These are phyloP conservation scores for Plestiodon gilberti DNA, from an alignment of 2,113 vertebrate genomes.

Conservation along the genomic window DNA sequence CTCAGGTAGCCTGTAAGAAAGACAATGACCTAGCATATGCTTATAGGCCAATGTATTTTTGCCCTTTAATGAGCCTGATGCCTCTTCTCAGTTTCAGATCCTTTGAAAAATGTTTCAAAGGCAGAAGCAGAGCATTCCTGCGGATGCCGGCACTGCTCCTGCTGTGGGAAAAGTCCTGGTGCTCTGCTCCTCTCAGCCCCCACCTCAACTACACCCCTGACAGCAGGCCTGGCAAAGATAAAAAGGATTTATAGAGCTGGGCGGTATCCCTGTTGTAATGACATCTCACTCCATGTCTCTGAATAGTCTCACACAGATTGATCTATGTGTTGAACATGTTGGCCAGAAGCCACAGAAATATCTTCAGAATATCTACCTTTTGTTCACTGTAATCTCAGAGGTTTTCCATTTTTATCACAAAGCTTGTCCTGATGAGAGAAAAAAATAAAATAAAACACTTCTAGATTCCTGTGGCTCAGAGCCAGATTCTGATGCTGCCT, in stretches of 20 bases:
- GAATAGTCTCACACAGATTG: background rate
- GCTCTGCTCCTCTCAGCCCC: too few species aligned
- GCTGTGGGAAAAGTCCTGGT: too few species aligned
- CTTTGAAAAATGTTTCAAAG: too few species aligned
- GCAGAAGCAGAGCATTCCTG: too few species aligned
- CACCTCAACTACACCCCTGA: too few species aligned
- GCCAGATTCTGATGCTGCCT: background rate
- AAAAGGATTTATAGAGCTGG: background rate
- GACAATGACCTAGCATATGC: background rate
- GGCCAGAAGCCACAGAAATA: background rate
- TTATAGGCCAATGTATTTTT: too few species aligned
- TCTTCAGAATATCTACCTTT: background rate
- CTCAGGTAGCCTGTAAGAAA: too few species aligned
- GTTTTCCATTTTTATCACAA: background rate
- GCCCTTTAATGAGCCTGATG: too few species aligned
- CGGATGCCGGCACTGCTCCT: too few species aligned
- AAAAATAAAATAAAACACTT: background rate
- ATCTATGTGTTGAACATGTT: background rate
- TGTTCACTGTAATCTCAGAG: background rate
- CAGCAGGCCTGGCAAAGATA: background rate
- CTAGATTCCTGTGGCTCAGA: background rate
- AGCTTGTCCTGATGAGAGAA: background rate
- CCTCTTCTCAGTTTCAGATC: too few species aligned
- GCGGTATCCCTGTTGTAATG: background rate
- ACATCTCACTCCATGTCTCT: background rate